Evolutionary conservation across 1,140 invertebrate genomes (phyloP).

Genomic region (Heliconius hermathena): DNA sequence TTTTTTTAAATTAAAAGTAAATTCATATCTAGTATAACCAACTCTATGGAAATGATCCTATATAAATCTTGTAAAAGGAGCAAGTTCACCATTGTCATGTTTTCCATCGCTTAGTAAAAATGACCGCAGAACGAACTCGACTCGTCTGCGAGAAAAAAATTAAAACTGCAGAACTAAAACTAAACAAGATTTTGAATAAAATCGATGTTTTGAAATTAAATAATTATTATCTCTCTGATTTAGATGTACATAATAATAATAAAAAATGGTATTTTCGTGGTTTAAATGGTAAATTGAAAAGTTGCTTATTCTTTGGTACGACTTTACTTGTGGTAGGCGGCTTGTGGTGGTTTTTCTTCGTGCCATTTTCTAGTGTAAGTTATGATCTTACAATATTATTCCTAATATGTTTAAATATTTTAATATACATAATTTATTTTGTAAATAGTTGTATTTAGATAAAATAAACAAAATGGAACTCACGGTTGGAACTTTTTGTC

Average conservation of each 20-base stretch:
- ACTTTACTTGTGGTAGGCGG: conserved; percentile 19
- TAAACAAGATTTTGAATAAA: conserved; percentile 64
- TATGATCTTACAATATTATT: neutral
- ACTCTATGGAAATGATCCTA: conserved; percentile 33
- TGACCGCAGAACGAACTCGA: conserved; percentile 35
- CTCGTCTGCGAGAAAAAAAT: conserved; percentile 63
- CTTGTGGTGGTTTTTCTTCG: conserved; percentile 32
- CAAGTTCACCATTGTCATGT: neutral
- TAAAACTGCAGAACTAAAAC: conserved; percentile 62
- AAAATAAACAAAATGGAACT: no score
- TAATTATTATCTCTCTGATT: conserved; percentile 49
- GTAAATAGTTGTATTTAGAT: no score
- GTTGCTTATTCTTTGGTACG: neutral
- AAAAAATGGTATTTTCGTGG: neutral
- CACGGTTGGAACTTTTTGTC: no score
- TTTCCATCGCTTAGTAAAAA: conserved; percentile 13
- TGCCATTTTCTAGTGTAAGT: conserved; percentile 31
- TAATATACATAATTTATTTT: no score
- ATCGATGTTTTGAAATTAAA: conserved; percentile 60
- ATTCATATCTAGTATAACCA: neutral
- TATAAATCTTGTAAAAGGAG: neutral
- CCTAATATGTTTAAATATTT: no score
- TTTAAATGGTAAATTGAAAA: conserved; percentile 7
- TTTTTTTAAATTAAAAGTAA: neutral
- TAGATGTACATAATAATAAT: conserved; percentile 45